A percentile compares a stretch with the other conserved stretches of the same genome.
phyloP scores from a whole-genome alignment of 2,113 vertebrate species.

The Lathamus discolor region DNA sequence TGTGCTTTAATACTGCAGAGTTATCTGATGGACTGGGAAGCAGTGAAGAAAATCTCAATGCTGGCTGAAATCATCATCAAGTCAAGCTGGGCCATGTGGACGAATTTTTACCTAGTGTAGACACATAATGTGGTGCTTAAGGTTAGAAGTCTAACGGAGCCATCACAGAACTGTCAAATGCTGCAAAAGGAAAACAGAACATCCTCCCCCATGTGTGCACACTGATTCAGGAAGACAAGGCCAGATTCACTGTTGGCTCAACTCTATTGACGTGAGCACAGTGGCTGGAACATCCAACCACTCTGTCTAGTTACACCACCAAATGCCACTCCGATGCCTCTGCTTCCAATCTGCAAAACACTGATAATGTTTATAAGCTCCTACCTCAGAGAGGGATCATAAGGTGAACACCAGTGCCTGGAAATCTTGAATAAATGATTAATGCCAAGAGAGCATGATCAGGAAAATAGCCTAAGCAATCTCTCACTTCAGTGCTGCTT shows the following conservation, averaged over 20 bases:
- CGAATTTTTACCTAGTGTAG: rapidly evolving
- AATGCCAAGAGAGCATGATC: neutral
- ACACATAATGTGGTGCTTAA: neutral
- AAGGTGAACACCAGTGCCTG: neutral
- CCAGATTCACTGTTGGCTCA: neutral
- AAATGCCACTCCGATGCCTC: rapidly evolving
- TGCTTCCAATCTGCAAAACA: neutral
- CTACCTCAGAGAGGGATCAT: neutral
- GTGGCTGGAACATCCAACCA: neutral
- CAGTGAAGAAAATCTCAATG: neutral
- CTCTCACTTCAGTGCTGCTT: neutral
- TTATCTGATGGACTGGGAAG: neutral
- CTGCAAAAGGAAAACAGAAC: neutral
- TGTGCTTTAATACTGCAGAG: neutral
- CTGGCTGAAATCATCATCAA: neutral
- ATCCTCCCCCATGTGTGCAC: neutral
- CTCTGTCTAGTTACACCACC: neutral
- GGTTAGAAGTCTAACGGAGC: neutral
- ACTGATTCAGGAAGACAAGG: neutral
- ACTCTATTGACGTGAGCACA: neutral
- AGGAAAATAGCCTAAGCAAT: neutral
- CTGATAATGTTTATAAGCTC: neutral
- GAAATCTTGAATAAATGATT: neutral
- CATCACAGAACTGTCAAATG: neutral
- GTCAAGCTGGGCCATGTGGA: rapidly evolving